phyloP scores from a whole-genome alignment of 2,888 invertebrate species.

The Ophion costatus region DNA sequence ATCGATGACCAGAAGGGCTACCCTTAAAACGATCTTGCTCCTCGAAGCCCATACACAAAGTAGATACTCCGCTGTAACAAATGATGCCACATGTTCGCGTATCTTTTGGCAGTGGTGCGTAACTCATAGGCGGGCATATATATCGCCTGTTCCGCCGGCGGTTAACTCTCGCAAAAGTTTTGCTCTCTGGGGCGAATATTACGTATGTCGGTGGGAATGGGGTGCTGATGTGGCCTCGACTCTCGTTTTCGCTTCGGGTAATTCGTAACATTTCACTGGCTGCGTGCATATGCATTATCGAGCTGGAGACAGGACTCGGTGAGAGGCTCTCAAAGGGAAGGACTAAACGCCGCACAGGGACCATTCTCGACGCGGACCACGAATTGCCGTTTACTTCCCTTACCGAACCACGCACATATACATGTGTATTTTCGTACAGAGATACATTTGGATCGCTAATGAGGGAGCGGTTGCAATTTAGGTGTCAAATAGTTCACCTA shows the following conservation, averaged over 20 bases:
- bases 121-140: slow-evolving; percentile 62
- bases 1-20: slow-evolving; percentile 28
- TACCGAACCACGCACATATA: slow-evolving; percentile 72
- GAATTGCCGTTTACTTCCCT: slow-evolving; percentile 78
- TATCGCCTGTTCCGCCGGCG: slow-evolving; percentile 40
- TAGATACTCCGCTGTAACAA: slow-evolving; percentile 76
- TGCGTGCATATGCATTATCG: slow-evolving; percentile 6
- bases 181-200: slow-evolving; percentile 38
- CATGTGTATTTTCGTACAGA: not conserved
- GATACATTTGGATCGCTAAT: no score
- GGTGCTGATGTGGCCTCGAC: slow-evolving; percentile 47
- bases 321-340: slow-evolving; percentile 59
- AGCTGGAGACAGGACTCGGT: not conserved
- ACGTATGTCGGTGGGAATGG: slow-evolving; percentile 16
- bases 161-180: slow-evolving; percentile 51
- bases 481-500: no score
- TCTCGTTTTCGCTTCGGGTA: slow-evolving; percentile 45
- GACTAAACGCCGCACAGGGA: slow-evolving; percentile 81
- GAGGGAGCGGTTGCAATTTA: no score
- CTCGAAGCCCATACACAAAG: slow-evolving; percentile 31
- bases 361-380: slow-evolving; percentile 77
- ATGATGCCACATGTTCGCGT: slow-evolving; percentile 83
- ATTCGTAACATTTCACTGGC: slow-evolving; percentile 51
- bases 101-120: slow-evolving; percentile 77
- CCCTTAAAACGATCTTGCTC: slow-evolving; percentile 25